phyloP scores from a whole-genome alignment of 2,888 invertebrate species.

The Lithophane semibrunnea region DNA sequence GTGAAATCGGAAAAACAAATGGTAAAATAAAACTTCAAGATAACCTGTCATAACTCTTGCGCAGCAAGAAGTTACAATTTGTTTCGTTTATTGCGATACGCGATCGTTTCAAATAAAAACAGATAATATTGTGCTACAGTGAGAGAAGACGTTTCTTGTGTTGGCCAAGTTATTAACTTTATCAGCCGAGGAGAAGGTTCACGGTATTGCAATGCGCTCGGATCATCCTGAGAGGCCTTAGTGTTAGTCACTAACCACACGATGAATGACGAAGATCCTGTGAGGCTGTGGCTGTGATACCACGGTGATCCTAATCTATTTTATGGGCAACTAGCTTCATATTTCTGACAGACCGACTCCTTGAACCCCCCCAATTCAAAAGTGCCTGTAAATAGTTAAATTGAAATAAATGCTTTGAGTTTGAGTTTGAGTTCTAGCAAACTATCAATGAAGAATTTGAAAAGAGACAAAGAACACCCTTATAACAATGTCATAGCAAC shows the following conservation, averaged over 20 bases:
- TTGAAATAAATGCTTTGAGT: too few relatives aligned
- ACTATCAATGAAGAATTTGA: neutral
- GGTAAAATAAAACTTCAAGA: slow-evolving; percentile 30
- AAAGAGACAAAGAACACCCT: neutral
- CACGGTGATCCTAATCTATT: neutral
- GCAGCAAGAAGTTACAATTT: slow-evolving; percentile 41
- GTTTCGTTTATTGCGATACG: slow-evolving; percentile 42
- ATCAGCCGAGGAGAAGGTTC: slow-evolving; percentile 18
- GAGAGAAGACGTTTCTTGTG: slow-evolving; percentile 15
- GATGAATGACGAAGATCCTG: neutral
- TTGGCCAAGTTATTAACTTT: slow-evolving; percentile 11
- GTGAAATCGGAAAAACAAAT: slow-evolving; percentile 40
- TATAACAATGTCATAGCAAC: neutral
- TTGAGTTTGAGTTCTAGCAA: too few relatives aligned
- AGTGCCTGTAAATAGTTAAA: too few relatives aligned
- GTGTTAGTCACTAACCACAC: too few relatives aligned
- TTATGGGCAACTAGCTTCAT: too few relatives aligned
- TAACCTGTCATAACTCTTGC: slow-evolving; percentile 33
- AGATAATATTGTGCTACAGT: slow-evolving; percentile 36
- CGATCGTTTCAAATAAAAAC: slow-evolving; percentile 40
- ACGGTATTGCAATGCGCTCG: neutral
- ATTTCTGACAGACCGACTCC: too few relatives aligned
- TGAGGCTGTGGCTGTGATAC: neutral
- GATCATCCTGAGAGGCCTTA: neutral
- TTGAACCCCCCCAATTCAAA: too few relatives aligned